phyloP scores from a whole-genome alignment of 2,113 vertebrate genomes.

The Hylia prasina region DNA sequence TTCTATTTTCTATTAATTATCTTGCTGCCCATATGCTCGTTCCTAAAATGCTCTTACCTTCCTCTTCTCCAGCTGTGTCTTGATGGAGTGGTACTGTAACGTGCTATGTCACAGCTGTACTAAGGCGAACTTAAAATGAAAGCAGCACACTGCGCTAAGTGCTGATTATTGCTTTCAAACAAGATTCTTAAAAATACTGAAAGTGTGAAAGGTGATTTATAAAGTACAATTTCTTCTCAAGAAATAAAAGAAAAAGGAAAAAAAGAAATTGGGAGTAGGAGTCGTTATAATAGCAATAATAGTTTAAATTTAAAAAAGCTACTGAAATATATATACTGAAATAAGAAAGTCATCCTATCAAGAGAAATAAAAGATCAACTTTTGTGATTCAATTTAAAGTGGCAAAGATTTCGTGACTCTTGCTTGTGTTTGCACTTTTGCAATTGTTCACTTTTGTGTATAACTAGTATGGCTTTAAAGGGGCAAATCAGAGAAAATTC shows the following conservation, averaged over 20 bases:
- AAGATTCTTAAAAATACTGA: not conserved
- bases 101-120: not conserved
- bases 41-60: conserved; percentile 30
- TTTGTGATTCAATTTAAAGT: not conserved
- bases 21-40: conserved; percentile 17
- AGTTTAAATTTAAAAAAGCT: not conserved
- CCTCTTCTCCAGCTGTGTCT: conserved; percentile 29
- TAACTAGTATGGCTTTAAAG: not conserved
- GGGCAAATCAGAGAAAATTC: not conserved
- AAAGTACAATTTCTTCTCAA: not conserved
- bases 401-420: not conserved
- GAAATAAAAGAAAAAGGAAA: not conserved
- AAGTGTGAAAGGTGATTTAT: not conserved
- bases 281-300: not conserved
- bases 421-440: not conserved
- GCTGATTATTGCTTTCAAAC: not conserved
- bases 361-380: not conserved
- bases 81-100: conserved; percentile 20
- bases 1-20: conserved; percentile 29
- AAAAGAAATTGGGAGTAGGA: not conserved
- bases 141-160: conserved; percentile 22
- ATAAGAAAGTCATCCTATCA: not conserved
- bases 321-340: not conserved
- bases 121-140: conserved; percentile 15
- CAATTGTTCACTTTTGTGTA: not conserved